Conservation (phyloP, 2,113 vertebrate genomes). For the Oncorhynchus gorbuscha region DNA sequence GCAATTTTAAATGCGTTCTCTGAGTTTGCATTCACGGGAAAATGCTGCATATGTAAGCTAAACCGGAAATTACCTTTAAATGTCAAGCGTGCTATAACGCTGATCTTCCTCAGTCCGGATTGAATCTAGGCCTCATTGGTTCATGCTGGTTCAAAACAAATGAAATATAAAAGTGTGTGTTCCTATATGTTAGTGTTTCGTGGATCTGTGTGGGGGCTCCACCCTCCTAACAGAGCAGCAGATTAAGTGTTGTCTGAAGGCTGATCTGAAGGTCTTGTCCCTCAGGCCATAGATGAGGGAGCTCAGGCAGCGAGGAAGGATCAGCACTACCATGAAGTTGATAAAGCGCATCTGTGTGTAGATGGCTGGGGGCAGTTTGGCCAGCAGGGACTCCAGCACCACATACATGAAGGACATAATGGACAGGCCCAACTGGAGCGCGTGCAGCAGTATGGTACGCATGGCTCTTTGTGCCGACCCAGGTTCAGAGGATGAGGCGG, state of each 20-base stretch:
- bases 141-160: too few relatives aligned
- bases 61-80: too few relatives aligned
- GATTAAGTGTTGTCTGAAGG: slow-evolving; percentile 18
- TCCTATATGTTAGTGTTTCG: not conserved
- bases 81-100: too few relatives aligned
- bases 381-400: slow-evolving; percentile 17
- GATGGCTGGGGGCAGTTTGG: not conserved
- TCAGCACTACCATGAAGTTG: slow-evolving; percentile 25
- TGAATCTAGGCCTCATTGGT: too few relatives aligned
- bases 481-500: slow-evolving; percentile 19
- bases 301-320: slow-evolving; percentile 33
- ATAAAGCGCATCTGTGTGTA: slow-evolving; percentile 14
- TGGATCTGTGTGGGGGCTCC: not conserved
- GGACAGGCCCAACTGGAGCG: slow-evolving; percentile 37
- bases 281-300: slow-evolving; percentile 38
- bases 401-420: slow-evolving; percentile 34
- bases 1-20: too few relatives aligned
- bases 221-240: slow-evolving; percentile 5
- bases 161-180: not conserved
- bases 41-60: too few relatives aligned
- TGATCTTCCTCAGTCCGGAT: too few relatives aligned
- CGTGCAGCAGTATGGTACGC: slow-evolving; percentile 43
- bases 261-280: slow-evolving; percentile 28
- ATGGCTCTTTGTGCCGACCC: slow-evolving; percentile 15
- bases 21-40: too few relatives aligned